A percentile compares a stretch with the other conserved stretches of the same genome.
phyloP scores from a whole-genome alignment of 2,113 vertebrate genomes.

The Amblyornis subalaris region DNA sequence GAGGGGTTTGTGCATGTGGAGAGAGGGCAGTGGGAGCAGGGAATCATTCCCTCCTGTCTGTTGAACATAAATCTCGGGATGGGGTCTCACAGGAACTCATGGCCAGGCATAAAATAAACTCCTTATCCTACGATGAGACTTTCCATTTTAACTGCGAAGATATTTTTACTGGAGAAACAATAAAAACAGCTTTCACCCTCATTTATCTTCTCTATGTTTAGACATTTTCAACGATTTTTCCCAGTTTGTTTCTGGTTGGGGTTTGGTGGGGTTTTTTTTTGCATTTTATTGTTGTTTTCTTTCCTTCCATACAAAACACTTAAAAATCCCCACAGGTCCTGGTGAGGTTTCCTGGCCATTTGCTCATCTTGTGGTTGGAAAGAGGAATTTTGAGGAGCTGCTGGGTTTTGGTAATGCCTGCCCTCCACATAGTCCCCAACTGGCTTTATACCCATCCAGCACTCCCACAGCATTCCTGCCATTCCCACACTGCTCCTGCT shows the following conservation, averaged over 20 bases:
- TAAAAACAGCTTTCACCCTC: background rate
- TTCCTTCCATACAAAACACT: background rate
- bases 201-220: background rate
- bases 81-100: background rate
- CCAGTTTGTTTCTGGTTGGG: background rate
- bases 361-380: background rate
- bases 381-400: background rate
- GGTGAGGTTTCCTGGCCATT: background rate
- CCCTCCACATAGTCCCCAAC: rapidly evolving
- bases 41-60: background rate
- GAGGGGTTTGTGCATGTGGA: background rate
- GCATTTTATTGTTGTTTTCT: background rate
- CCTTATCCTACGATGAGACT: background rate
- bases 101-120: background rate
- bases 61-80: background rate
- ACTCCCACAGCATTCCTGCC: background rate
- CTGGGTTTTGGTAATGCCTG: background rate
- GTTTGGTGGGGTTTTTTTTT: too few relatives aligned
- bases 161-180: background rate
- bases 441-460: background rate
- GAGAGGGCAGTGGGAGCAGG: background rate
- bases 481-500: background rate
- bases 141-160: background rate
- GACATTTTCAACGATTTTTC: background rate
- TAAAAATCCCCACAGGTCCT: background rate